Conservation (phyloP, 2,888 invertebrate species). For the Aethes cnicana region DNA sequence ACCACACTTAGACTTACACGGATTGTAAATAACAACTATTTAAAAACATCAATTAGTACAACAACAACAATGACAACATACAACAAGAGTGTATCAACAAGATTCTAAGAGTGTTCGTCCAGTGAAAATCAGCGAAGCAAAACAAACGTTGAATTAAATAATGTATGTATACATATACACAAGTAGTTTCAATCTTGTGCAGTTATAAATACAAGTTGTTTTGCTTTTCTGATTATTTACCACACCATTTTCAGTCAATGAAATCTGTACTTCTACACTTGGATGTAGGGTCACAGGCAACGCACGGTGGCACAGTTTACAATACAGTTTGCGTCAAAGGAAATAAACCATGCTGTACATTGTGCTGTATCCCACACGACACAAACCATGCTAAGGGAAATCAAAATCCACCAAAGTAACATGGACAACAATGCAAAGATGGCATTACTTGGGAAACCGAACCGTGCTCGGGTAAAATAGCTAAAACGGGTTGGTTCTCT, state of each 20-base stretch:
- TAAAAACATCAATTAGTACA: conserved; percentile 9
- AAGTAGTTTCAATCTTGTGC: not conserved
- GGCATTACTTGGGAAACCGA: too few species aligned
- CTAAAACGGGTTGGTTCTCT: too few species aligned
- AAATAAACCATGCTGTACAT: conserved; percentile 23
- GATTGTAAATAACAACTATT: conserved; percentile 10
- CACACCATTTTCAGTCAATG: conserved; percentile 38
- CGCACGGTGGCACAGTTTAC: conserved; percentile 58
- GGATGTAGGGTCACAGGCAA: conserved; percentile 70
- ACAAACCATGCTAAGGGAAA: conserved; percentile 20
- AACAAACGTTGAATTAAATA: conserved; percentile 1
- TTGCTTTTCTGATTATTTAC: conserved; percentile 37
- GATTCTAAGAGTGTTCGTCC: conserved; percentile 29
- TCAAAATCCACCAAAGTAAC: not conserved
- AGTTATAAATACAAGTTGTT: not conserved
- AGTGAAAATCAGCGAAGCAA: conserved; percentile 22
- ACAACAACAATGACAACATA: conserved; percentile 26
- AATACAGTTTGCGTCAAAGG: conserved; percentile 32
- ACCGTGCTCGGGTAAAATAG: too few species aligned
- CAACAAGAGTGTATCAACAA: conserved; percentile 27
- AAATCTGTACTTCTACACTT: conserved; percentile 68
- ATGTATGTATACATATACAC: not conserved
- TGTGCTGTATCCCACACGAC: conserved; percentile 4
- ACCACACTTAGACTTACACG: conserved; percentile 5
- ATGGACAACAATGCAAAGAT: too few species aligned